Evolutionary conservation across 2,797 vertebrate species (phyloP).

Genomic region (Danio tinwini): DNA sequence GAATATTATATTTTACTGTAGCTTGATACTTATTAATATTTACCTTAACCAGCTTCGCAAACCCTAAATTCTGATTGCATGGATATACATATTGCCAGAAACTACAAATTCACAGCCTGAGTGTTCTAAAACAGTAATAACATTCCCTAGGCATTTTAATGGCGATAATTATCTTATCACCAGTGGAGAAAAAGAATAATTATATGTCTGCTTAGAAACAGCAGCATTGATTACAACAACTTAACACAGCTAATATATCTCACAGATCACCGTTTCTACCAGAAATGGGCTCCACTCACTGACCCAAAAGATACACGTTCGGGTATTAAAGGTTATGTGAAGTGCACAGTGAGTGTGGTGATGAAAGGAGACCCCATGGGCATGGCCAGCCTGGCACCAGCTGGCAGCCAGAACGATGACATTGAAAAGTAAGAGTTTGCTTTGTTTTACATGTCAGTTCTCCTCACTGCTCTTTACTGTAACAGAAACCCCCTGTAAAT

Average conservation of each 20-base stretch:
- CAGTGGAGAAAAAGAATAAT: conserved; percentile 12
- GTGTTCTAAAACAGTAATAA: conserved; percentile 37
- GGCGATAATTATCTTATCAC: conserved; percentile 37
- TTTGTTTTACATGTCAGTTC: neutral
- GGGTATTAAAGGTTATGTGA: conserved; percentile 91
- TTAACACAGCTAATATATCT: conserved; percentile 16
- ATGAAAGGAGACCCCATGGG: conserved; percentile 82
- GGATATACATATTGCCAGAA: neutral
- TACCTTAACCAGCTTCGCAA: neutral
- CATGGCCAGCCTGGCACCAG: conserved; percentile 73
- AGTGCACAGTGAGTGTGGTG: conserved; percentile 85
- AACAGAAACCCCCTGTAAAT: too few relatives aligned
- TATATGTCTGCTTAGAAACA: conserved; percentile 24
- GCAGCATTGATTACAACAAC: conserved; percentile 32
- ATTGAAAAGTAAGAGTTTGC: conserved; percentile 85
- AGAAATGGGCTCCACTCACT: conserved; percentile 94
- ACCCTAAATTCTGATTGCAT: neutral
- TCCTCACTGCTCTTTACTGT: neutral
- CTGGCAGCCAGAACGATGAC: conserved; percentile 78
- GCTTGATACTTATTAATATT: neutral
- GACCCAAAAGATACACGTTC: conserved; percentile 88
- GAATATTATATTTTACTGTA: too few relatives aligned
- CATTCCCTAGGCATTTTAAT: conserved; percentile 36
- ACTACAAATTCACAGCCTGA: neutral
- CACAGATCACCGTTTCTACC: conserved; percentile 90